Percentiles rank a stretch among this genome's conserved stretches.
Conservation (phyloP, 2,888 invertebrate species). For the Melanophora roralis region DNA sequence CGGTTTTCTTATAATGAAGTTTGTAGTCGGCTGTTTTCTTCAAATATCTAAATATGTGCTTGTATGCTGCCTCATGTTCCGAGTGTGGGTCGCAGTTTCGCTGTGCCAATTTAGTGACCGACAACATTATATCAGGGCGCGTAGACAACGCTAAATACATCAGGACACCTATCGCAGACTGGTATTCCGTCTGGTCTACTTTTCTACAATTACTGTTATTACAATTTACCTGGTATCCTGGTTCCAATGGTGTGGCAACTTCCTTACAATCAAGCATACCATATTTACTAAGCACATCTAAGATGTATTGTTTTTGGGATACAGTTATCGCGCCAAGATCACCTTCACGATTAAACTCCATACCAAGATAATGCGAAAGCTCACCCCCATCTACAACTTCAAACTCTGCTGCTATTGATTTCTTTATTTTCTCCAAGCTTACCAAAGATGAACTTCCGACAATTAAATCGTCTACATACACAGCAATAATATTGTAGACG, state of each 20-base stretch:
- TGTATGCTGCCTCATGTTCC: conserved; percentile 12
- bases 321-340: background rate
- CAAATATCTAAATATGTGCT: conserved; percentile 7
- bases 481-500: conserved; percentile 52
- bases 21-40: conserved; percentile 8
- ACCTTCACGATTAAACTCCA: conserved; percentile 31
- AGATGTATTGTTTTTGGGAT: background rate
- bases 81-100: background rate
- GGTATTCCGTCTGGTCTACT: conserved; percentile 18
- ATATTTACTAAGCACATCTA: background rate
- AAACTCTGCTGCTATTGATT: background rate
- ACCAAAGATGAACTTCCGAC: conserved; percentile 37
- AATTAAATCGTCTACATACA: conserved; percentile 63
- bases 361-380: conserved; percentile 31
- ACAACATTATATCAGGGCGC: conserved; percentile 57
- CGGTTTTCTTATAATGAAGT: conserved; percentile 19
- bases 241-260: conserved; percentile 11
- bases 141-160: conserved; percentile 62
- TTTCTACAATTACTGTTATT: conserved; percentile 12
- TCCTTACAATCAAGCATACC: conserved; percentile 15
- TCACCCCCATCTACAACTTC: conserved; percentile 12
- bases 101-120: conserved; percentile 49
- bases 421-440: background rate
- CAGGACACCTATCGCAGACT: conserved; percentile 58
- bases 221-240: conserved; percentile 23